Evolutionary conservation across 2,888 invertebrate genomes (phyloP).

Genomic region (Phengaris arion): DNA sequence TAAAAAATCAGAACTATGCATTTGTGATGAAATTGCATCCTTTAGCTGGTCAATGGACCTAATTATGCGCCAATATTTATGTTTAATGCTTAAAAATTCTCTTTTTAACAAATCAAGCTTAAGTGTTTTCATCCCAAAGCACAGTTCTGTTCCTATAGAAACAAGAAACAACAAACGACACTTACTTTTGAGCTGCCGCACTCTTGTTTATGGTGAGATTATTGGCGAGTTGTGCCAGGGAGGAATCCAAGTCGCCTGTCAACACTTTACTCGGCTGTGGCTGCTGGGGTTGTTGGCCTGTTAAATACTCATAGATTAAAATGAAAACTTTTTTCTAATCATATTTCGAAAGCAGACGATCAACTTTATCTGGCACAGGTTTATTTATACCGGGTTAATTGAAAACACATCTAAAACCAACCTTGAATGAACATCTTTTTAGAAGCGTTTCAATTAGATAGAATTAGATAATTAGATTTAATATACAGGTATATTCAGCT

Average conservation of each 20-base stretch:
- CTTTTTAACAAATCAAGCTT: not conserved
- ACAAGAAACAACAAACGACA: slow-evolving; percentile 40
- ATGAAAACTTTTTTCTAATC: not conserved
- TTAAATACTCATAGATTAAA: slow-evolving; percentile 11
- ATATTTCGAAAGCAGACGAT: not conserved
- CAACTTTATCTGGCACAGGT: not conserved
- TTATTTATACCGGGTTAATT: not conserved
- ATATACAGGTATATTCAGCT: not conserved
- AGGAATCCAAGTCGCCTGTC: slow-evolving; percentile 95
- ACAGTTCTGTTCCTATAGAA: slow-evolving; percentile 38
- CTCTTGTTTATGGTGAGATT: slow-evolving; percentile 93
- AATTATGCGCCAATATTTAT: too few species aligned
- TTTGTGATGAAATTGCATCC: not conserved
- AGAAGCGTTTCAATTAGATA: not conserved
- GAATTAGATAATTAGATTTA: too few species aligned
- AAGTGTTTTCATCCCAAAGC: not conserved
- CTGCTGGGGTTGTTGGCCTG: slow-evolving; percentile 60
- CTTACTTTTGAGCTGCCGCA: slow-evolving; percentile 85
- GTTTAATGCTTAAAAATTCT: not conserved
- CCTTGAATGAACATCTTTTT: not conserved
- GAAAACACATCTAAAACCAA: not conserved
- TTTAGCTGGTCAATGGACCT: not conserved
- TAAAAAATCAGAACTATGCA: not conserved
- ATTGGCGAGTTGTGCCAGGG: slow-evolving; percentile 94
- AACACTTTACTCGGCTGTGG: slow-evolving; percentile 85